Conservation (phyloP, 2,113 vertebrate species). For the Pterocles gutturalis region DNA sequence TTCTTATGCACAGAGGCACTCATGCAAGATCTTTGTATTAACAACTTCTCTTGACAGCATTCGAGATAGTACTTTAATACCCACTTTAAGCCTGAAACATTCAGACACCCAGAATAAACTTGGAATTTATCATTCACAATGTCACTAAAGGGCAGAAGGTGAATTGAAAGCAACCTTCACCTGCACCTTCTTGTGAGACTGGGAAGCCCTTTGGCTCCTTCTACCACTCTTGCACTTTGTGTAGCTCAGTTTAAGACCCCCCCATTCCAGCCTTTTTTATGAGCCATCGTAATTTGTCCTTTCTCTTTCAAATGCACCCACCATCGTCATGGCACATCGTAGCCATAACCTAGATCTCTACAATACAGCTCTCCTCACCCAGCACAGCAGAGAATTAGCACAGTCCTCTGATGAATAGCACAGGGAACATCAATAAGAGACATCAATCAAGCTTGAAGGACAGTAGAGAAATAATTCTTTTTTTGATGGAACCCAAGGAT, state of each 20-base stretch:
- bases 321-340: fast-evolving
- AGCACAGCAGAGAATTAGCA: neutral
- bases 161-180: neutral
- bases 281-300: fast-evolving
- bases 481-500: neutral
- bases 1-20: neutral
- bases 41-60: neutral
- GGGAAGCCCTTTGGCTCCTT: neutral
- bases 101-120: neutral
- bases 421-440: neutral
- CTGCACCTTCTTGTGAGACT: fast-evolving
- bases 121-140: neutral
- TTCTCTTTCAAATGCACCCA: neutral
- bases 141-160: neutral
- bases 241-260: neutral
- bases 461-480: neutral
- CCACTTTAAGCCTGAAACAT: neutral
- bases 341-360: neutral
- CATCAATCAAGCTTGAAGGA: neutral
- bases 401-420: neutral
- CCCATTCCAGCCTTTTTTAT: neutral
- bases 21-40: neutral
- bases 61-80: neutral
- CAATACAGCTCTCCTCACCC: fast-evolving
- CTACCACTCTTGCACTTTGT: neutral